These are phyloP conservation scores for Scolopax rusticola DNA, from an alignment of 2,797 vertebrate genomes.

Conservation along the genomic window DNA sequence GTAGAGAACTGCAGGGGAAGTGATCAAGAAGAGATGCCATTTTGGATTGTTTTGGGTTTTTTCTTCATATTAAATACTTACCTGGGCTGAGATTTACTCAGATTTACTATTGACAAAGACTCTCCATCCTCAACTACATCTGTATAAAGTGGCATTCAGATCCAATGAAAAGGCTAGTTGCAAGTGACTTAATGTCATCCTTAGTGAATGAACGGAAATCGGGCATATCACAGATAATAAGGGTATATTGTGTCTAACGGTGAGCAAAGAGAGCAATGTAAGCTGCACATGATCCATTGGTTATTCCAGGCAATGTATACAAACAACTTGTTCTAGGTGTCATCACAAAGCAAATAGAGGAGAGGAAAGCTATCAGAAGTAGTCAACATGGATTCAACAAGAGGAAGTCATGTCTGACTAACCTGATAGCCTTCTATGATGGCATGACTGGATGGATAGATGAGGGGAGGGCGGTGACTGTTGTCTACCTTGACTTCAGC, in stretches of 20 bases:
- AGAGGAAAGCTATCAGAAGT: no score
- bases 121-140: neutral
- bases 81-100: neutral
- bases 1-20: neutral
- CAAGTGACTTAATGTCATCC: neutral
- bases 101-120: neutral
- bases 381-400: no score
- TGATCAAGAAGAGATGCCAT: neutral
- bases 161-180: neutral
- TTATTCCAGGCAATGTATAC: neutral
- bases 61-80: neutral
- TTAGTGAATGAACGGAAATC: neutral
- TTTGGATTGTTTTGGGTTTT: neutral
- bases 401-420: no score
- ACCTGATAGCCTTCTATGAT: no score
- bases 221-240: neutral
- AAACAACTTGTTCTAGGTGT: no score
- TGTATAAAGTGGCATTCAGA: neutral
- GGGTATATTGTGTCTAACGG: neutral
- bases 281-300: accelerated
- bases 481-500: no score
- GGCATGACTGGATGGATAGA: no score
- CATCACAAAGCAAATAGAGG: no score
- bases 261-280: neutral
- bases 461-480: no score